phyloP scores from a whole-genome alignment of 2,113 vertebrate genomes.

The Fulmarus glacialis region DNA sequence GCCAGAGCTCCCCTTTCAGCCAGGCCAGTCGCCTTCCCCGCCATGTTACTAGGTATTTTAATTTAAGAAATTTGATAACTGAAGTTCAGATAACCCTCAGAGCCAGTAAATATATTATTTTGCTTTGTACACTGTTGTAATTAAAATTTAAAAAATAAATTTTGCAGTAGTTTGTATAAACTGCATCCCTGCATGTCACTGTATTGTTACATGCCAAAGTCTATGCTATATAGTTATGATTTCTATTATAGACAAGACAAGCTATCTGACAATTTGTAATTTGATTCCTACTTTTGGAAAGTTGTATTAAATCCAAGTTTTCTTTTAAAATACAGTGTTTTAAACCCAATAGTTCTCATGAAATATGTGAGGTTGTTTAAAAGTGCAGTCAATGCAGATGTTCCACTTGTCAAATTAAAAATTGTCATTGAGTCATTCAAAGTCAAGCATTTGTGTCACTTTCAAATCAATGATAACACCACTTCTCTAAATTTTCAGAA shows the following conservation, averaged over 20 bases:
- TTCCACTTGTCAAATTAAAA: background rate
- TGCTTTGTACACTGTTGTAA: fast-evolving
- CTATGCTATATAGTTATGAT: background rate
- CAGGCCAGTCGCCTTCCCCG: too few species aligned
- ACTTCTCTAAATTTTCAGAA: background rate
- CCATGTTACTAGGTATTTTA: background rate
- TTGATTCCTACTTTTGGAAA: background rate
- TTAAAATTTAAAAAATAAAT: background rate
- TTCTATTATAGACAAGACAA: background rate
- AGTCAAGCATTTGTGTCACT: background rate
- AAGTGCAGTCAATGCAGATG: background rate
- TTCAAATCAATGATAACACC: background rate
- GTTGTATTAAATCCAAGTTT: background rate
- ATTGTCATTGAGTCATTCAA: background rate
- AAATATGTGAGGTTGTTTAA: background rate
- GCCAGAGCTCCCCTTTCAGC: too few species aligned
- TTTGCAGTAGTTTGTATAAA: background rate
- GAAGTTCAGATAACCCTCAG: background rate
- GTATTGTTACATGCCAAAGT: background rate
- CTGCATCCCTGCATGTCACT: background rate
- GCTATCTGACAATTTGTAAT: background rate
- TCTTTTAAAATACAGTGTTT: background rate
- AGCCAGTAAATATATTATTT: background rate
- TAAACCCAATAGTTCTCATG: background rate
- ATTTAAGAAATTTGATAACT: background rate